These are phyloP conservation scores for Podocnemis expansa DNA, from an alignment of 2,113 vertebrate genomes.

Conservation along the genomic window DNA sequence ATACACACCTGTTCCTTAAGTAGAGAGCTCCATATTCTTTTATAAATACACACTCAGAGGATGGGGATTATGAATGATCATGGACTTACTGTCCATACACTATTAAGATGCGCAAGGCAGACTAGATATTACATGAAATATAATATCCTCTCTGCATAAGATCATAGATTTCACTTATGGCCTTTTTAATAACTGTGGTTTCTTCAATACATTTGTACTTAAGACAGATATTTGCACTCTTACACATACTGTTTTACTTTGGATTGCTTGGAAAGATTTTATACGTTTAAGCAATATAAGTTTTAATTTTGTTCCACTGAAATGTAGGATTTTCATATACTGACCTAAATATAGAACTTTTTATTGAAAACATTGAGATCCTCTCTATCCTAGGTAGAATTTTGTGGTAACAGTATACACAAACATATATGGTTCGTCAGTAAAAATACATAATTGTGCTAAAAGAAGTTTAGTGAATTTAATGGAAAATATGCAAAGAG, in stretches of 20 bases:
- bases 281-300: background rate
- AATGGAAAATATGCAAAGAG: constrained; percentile 23
- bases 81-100: background rate
- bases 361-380: constrained; percentile 7
- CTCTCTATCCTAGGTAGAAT: constrained; percentile 20
- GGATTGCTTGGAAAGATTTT: constrained; percentile 16
- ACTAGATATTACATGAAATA: background rate
- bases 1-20: background rate
- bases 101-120: background rate
- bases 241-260: background rate
- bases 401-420: background rate
- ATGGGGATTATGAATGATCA: background rate
- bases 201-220: background rate
- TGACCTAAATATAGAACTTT: background rate
- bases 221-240: background rate
- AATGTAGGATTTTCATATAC: constrained; percentile 20
- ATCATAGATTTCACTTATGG: background rate
- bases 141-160: background rate
- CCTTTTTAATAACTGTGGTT: background rate
- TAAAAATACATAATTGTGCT: background rate
- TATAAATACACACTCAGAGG: background rate
- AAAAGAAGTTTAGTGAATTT: constrained; percentile 18
- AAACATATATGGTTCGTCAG: constrained; percentile 27
- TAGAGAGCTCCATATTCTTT: background rate
- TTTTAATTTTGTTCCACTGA: background rate